Base-by-base conservation (phyloP, 2,797 vertebrate genomes). In the Characodon lateralis region DNA sequence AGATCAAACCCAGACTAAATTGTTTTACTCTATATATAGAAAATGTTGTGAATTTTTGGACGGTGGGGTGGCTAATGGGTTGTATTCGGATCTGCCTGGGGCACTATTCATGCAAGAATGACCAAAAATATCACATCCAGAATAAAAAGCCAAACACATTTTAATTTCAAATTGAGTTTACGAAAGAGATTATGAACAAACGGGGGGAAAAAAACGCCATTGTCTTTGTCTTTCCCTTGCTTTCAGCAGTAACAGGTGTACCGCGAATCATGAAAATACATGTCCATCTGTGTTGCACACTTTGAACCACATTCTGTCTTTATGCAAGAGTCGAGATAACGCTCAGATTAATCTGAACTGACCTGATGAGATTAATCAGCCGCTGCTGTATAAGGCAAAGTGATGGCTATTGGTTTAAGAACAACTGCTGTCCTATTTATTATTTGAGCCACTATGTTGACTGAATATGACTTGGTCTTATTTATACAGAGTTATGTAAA, bases 161-260 rank as follows among this genome's bases (percentile, higher is more conserved):
- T 82, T 48, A 78, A 77, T 80, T 81, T 69, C 65, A 73, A 78
- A 83, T 77, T 31, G 73, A 79, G 80, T 80, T 31, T 71, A 5
- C 82, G 70, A 80, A 85, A 87, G 72, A 66, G 72, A 72, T 79
- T 65, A 22, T 58, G 66, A 85, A 80, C 77, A 76, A 72, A 20
- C 0, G 6, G 31, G 73, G 20, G 61, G n/a, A n/a, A 53, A 39
- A 28, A 71, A 63, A 50, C 0, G 1, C 55, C 31, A 68, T 72
- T 1, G 51, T 74, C 31, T 76, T 28, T 77, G 51, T 9, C 71
- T 53, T 24, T 0, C 26, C 16, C 10, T 22, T 65, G 56, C 79
- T 80, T 75, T 88, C 26, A 87, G 73, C 48, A 56, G 18, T 3
- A 68, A n/a, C 84, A 48, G 71, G 77, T 85, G 81, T 55, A 20